phyloP scores from a whole-genome alignment of 2,113 vertebrate genomes.

The Forbesichthys papilliferus region DNA sequence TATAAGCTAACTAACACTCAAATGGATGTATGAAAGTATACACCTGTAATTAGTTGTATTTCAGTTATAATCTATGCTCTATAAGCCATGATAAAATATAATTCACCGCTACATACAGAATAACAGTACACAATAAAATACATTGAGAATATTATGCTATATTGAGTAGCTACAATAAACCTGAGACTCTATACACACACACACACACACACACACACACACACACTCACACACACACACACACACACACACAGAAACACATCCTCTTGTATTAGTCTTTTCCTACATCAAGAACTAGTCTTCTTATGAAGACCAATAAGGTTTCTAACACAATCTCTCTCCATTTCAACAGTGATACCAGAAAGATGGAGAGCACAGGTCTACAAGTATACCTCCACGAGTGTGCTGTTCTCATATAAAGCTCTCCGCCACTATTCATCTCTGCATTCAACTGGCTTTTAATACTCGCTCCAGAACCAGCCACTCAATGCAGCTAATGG shows the following conservation, averaged over 20 bases:
- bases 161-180: background rate
- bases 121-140: too few relatives aligned
- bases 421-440: conserved; percentile 32
- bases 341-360: conserved; percentile 22
- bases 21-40: too few relatives aligned
- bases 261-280: conserved; percentile 1
- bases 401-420: conserved; percentile 23
- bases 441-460: conserved; percentile 35
- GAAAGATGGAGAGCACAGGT: conserved; percentile 18
- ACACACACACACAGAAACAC: background rate
- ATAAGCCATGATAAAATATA: too few relatives aligned
- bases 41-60: background rate
- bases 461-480: conserved; percentile 31
- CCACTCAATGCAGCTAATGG: conserved; percentile 43
- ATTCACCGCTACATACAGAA: too few relatives aligned
- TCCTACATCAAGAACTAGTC: background rate
- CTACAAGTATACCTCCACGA: conserved; percentile 19
- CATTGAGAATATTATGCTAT: too few relatives aligned
- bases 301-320: conserved; percentile 22
- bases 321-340: conserved; percentile 2
- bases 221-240: background rate
- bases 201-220: background rate
- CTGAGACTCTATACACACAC: background rate
- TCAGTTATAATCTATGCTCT: too few relatives aligned
- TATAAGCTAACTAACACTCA: too few relatives aligned